Evolutionary conservation across 2,113 vertebrate genomes (phyloP), one percentile per base, ranked within the genome.

Genomic region (Bufo gargarizans): DNA sequence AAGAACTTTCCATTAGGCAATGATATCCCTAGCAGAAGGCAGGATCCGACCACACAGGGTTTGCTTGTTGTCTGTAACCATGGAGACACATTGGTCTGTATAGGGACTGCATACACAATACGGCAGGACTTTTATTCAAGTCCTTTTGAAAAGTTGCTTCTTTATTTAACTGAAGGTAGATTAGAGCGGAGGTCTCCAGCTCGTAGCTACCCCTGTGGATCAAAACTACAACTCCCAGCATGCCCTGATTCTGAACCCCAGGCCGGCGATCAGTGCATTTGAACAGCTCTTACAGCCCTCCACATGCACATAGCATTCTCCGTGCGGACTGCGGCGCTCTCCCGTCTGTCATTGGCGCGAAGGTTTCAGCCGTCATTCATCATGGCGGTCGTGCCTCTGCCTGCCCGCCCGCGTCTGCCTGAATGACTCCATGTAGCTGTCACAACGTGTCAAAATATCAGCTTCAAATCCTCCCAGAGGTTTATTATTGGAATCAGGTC

Each of bases 381-480:
- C 50, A 55, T n/a, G 71, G 20, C 7, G 72, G 43, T 67, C 67
- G 6, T 55, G 83, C 59, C 22, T n/a, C 67, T 58, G 83, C 67
- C 53, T 85, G 83, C 67, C 16, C 53, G 47, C 4, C 19, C 3
- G 11, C 19, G 33, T 55, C 22, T 58, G n/a, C 22, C 5, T 85
- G 47, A 74, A 74, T 19, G 67, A 85, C 71, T 74, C 47, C 47
- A 0, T 74, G 67, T 85, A 85, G 67, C 67, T 85, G 83, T 85
- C 69, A 85, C 67, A 71, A 72, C 33, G 16, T 69, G 69, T 76
- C 83, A 74, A 85, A 85, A 85, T 76, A 85, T 69, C 83, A 59
- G 50, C 67, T 74, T 72, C 58, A 53, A 56, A 56, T 85, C 55
- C 53, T 56, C 69, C 45, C 83, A 67, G 8, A 53, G 33, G 67